Evolutionary conservation across 2,113 vertebrate species (phyloP), one percentile per base, ranked within the genome.

Genomic region (Coturnix japonica): DNA sequence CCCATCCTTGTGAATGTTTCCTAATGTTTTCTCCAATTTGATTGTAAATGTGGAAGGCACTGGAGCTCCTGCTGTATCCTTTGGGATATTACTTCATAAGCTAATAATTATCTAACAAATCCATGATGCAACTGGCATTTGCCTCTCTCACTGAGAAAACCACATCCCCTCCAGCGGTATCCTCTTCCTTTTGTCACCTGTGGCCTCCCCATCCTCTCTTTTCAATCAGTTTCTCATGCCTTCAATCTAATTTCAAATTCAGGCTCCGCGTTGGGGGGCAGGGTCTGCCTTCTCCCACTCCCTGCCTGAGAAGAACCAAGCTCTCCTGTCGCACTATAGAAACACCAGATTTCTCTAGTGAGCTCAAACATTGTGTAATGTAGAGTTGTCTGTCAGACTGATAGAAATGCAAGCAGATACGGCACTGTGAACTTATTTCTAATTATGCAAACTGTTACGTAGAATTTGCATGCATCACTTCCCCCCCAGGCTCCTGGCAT

Each of bases 401-500:
- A 93, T 94, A 94, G 63, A 95, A 91, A 93, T 81, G 67, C 65
- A 86, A 93, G 75, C 64, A 94, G 76, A 87, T 94, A 61, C 16
- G 82, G 78, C 13, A 63, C 51, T 49, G 37, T 43, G 30, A 91
- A 85, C 16, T 71, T 85, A 86, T 95, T 96, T 90, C 65, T 85
- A 94, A 93, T 87, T 93, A 94, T 83, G 94, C 65, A 92, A 89
- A 87, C 78, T 15, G 56, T 85, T 87, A 90, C 61, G 78, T 54
- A 87, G 93, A 93, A 87, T 23, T 93, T 85, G 60, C 28, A 86
- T 57, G 61, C 35, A 89, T 89, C 39, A 85, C 57, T 77, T 22
- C 47, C 6, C 72, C 93, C 80, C 54, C 64, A 57, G 94, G 89
- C 74, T 89, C 39, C 69, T 81, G 90, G 94, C 91, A 81, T 74